Percentiles rank a stretch among this genome's conserved stretches.
These are phyloP conservation scores for Micoletzkya japonica DNA, from an alignment of 2,888 invertebrate species.

Conservation along the genomic window DNA sequence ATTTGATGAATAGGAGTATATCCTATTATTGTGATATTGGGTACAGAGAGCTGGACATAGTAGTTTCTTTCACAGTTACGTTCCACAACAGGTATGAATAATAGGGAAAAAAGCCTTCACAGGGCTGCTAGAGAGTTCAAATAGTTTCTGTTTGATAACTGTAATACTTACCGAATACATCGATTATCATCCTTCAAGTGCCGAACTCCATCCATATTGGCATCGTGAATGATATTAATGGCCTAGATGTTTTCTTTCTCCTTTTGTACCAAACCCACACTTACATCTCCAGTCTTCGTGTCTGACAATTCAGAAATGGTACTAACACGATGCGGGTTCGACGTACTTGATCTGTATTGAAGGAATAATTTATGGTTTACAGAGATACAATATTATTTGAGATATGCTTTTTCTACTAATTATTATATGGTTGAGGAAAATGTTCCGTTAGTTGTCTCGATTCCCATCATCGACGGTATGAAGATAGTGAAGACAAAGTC, in stretches of 20 bases:
- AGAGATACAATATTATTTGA: neutral
- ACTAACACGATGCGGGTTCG: neutral
- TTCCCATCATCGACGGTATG: too few species aligned
- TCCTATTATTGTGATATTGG: too few species aligned
- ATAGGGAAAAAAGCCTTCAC: neutral
- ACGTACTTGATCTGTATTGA: neutral
- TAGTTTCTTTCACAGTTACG: too few species aligned
- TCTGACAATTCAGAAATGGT: slow-evolving; percentile 3
- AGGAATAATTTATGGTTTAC: neutral
- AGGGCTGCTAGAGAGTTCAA: neutral
- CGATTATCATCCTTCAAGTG: slow-evolving; percentile 49
- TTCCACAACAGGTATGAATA: too few species aligned
- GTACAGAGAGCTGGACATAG: too few species aligned
- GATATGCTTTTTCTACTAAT: too few species aligned
- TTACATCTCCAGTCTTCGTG: slow-evolving; percentile 20
- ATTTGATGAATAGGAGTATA: too few species aligned
- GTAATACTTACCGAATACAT: slow-evolving; percentile 38
- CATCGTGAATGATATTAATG: slow-evolving; percentile 53
- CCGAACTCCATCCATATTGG: slow-evolving; percentile 61
- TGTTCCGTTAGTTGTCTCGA: too few species aligned
- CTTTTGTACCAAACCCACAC: too few species aligned
- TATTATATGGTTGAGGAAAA: too few species aligned
- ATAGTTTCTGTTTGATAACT: slow-evolving; percentile 20
- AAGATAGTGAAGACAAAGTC: too few species aligned
- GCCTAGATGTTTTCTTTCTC: slow-evolving; percentile 21